phyloP scores from a whole-genome alignment of 2,797 vertebrate species.

The Telmatherina bonti region DNA sequence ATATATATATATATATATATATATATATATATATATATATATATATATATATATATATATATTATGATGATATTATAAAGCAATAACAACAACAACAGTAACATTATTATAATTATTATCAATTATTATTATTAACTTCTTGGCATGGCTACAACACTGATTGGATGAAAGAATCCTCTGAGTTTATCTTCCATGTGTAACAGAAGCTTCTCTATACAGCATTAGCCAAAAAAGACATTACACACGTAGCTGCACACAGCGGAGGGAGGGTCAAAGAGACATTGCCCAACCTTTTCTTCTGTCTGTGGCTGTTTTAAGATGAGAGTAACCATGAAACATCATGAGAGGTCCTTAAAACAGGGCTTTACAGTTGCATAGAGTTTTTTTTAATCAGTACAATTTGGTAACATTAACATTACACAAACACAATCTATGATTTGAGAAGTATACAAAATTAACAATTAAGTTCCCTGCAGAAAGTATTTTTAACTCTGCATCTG shows the following conservation, averaged over 20 bases:
- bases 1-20: no score
- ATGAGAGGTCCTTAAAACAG: not conserved
- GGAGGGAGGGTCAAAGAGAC: not conserved
- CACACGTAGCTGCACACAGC: not conserved
- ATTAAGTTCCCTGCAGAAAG: no score
- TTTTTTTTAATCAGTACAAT: no score
- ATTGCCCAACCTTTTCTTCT: not conserved
- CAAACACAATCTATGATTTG: no score
- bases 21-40: no score
- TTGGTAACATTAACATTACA: no score
- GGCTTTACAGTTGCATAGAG: not conserved
- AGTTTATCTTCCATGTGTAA: not conserved
- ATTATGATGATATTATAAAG: no score
- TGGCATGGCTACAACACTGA: not conserved
- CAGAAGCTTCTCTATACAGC: not conserved
- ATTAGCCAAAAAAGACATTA: not conserved
- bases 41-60: no score
- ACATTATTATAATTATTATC: not conserved
- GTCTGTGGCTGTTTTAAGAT: not conserved
- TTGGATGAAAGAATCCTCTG: not conserved
- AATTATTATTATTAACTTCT: not conserved
- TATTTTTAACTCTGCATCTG: no score
- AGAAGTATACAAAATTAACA: no score
- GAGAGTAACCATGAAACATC: not conserved
- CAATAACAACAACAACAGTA: no score